These are phyloP conservation scores for Polydrusus pterygomalis DNA, from an alignment of 2,888 invertebrate genomes.

Conservation along the genomic window DNA sequence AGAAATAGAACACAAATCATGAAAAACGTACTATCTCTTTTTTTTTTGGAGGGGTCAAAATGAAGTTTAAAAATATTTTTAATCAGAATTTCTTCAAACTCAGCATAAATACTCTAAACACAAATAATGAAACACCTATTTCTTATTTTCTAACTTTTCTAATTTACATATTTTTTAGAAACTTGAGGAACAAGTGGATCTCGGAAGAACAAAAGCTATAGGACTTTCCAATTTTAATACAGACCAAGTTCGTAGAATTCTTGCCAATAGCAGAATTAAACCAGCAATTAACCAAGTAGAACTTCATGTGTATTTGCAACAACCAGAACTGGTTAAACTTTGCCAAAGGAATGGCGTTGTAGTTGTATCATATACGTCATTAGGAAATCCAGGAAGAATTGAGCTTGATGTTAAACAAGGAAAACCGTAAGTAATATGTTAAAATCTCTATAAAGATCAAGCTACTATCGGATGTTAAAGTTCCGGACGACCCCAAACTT, in stretches of 20 bases:
- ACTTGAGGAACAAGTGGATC: slow-evolving; percentile 49
- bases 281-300: slow-evolving; percentile 82
- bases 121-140: too few species aligned
- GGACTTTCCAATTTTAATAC: slow-evolving; percentile 88
- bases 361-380: slow-evolving; percentile 73
- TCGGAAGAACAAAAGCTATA: slow-evolving; percentile 82
- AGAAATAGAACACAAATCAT: too few species aligned
- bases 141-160: not conserved
- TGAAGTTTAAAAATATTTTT: too few species aligned
- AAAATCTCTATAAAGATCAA: not conserved
- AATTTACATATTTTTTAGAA: slow-evolving; percentile 8
- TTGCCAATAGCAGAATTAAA: slow-evolving; percentile 56
- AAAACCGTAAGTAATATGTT: slow-evolving; percentile 30
- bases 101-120: too few species aligned
- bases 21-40: too few species aligned
- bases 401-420: slow-evolving; percentile 64
- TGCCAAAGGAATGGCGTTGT: slow-evolving; percentile 70
- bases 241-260: slow-evolving; percentile 79
- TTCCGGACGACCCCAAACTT: too few species aligned
- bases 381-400: slow-evolving; percentile 71
- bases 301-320: slow-evolving; percentile 74
- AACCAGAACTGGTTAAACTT: slow-evolving; percentile 71
- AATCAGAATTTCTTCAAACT: too few species aligned
- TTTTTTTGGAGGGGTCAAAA: too few species aligned
- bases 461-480: too few species aligned